Conservation (phyloP, 2,797 vertebrate genomes). For the Pithecia hirsuta region DNA sequence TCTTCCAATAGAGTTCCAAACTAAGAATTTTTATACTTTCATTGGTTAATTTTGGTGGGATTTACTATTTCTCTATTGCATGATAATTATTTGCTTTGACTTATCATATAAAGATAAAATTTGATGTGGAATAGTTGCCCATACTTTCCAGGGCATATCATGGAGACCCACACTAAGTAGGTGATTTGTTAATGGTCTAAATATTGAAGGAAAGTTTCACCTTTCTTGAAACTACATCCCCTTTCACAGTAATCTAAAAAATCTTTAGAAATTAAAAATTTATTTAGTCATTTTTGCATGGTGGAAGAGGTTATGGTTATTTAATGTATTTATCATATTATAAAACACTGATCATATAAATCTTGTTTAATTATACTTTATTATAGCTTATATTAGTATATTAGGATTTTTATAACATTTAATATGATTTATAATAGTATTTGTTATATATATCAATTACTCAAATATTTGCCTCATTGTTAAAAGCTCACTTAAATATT, state of each 20-base stretch:
- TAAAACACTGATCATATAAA: not conserved
- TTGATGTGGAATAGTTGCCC: not conserved
- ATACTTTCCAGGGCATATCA: not conserved
- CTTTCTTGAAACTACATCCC: not conserved
- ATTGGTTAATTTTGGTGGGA: not conserved
- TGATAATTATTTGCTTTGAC: not conserved
- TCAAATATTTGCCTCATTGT: conserved; percentile 4
- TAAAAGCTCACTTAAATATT: conserved; percentile 9
- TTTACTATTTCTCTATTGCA: not conserved
- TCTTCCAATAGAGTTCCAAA: conserved; percentile 10
- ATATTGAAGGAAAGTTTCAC: not conserved
- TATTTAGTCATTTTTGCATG: not conserved
- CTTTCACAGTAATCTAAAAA: not conserved
- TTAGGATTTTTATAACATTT: not conserved
- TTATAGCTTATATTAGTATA: not conserved
- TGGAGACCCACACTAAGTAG: not conserved
- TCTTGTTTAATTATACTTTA: conserved; percentile 7
- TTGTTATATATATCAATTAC: not conserved
- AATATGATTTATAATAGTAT: not conserved
- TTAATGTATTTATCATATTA: not conserved
- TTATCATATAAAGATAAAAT: not conserved
- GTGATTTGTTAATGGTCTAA: not conserved
- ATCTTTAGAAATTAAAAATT: not conserved
- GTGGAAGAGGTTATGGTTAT: not conserved
- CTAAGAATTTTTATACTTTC: not conserved